Evolutionary conservation across 2,113 vertebrate species (phyloP).

Genomic region (Sorex araneus): DNA sequence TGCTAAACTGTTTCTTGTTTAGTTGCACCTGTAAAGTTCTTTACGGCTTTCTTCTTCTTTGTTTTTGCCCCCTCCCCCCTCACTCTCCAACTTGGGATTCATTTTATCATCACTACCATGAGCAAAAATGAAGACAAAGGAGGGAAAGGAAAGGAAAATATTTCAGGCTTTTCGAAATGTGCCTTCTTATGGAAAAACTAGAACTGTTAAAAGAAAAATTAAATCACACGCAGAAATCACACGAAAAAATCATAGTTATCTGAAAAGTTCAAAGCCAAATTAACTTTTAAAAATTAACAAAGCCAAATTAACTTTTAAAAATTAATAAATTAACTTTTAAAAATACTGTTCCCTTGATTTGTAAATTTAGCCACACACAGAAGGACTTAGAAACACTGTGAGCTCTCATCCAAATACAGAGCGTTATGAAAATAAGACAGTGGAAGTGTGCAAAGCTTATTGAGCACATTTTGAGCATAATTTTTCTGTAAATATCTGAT

Average conservation of each 20-base stretch:
- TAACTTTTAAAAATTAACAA: conserved; percentile 17
- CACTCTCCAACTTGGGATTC: not conserved
- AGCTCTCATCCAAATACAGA: conserved; percentile 30
- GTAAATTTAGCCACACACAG: conserved; percentile 55
- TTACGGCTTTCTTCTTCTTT: conserved; percentile 35
- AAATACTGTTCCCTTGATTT: conserved; percentile 47
- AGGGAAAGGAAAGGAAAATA: not conserved
- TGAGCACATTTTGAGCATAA: conserved; percentile 42
- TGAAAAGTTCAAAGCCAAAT: conserved; percentile 51
- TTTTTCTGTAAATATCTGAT: conserved; percentile 23
- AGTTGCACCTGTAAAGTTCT: conserved; percentile 56
- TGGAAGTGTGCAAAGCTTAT: conserved; percentile 45
- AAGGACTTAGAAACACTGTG: conserved; percentile 25
- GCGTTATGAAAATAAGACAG: conserved; percentile 53
- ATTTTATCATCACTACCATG: not conserved
- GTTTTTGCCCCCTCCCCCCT: not conserved
- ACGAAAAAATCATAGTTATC: conserved; percentile 48
- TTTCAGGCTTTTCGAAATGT: conserved; percentile 41
- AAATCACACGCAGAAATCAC: conserved; percentile 41
- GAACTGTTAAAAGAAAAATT: conserved; percentile 25
- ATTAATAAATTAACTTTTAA: not conserved
- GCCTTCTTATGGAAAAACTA: conserved; percentile 25
- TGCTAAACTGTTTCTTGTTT: conserved; percentile 46
- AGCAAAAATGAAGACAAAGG: not conserved
- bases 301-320: conserved; percentile 8